Evolutionary conservation across 2,888 invertebrate genomes (phyloP).

Genomic region (Uropetala carovei): DNA sequence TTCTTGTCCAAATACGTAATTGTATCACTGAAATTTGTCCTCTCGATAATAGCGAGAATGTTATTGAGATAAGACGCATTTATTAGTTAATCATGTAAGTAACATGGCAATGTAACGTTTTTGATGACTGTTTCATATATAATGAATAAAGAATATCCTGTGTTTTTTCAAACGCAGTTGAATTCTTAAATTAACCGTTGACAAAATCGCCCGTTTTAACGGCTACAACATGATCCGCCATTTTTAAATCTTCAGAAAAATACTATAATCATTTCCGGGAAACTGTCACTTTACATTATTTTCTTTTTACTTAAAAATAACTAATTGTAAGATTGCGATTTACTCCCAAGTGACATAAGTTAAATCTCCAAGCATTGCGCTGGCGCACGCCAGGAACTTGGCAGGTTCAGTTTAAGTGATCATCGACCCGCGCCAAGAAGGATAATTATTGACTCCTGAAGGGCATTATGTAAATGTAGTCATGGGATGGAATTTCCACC

Average conservation of each 20-base stretch:
- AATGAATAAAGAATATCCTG: not conserved
- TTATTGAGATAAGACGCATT: not conserved
- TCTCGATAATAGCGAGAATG: not conserved
- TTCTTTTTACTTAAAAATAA: too few relatives aligned
- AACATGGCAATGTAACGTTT: not conserved
- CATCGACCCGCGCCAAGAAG: not conserved
- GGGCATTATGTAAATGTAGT: constrained; percentile 21
- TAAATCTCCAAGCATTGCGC: too few relatives aligned
- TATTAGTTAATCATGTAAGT: not conserved
- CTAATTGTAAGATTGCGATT: too few relatives aligned
- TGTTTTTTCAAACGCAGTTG: not conserved
- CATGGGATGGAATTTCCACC: not conserved
- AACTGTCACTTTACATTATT: too few relatives aligned
- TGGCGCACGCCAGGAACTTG: too few relatives aligned
- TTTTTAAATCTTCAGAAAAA: too few relatives aligned
- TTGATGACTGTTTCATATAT: not conserved
- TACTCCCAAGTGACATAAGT: too few relatives aligned
- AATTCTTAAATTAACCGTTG: too few relatives aligned
- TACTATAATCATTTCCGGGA: too few relatives aligned
- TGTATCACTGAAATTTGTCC: not conserved
- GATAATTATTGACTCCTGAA: not conserved
- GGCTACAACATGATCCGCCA: too few relatives aligned
- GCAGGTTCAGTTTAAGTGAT: not conserved
- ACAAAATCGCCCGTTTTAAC: too few relatives aligned
- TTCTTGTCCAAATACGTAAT: too few relatives aligned